A percentile compares a stretch with the other conserved stretches of the same genome.
phyloP scores from a whole-genome alignment of 2,888 invertebrate genomes.

The Lampropteryx suffumata region DNA sequence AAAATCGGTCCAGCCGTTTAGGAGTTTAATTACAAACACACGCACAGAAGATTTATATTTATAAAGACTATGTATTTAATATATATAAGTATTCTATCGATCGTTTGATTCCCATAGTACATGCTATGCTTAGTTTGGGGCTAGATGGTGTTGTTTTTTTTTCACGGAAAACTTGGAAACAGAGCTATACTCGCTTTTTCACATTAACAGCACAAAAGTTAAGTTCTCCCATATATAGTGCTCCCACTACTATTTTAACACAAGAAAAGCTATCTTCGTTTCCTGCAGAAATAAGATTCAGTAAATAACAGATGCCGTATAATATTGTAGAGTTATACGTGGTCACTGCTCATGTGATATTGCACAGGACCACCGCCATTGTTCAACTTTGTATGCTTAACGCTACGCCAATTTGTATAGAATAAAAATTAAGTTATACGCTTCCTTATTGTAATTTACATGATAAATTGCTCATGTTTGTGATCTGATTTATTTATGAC shows the following conservation, averaged over 20 bases:
- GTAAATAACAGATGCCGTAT: conserved; percentile 35
- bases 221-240: too few relatives aligned
- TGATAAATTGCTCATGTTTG: conserved; percentile 32
- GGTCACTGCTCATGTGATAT: conserved; percentile 50
- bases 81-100: too few relatives aligned
- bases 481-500: conserved; percentile 21
- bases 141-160: too few relatives aligned
- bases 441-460: conserved; percentile 56
- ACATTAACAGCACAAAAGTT: conserved; percentile 13
- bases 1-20: too few relatives aligned
- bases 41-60: too few relatives aligned
- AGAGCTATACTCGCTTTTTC: conserved; percentile 3
- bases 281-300: conserved; percentile 56
- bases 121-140: too few relatives aligned
- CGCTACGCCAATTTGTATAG: conserved; percentile 51
- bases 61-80: too few relatives aligned
- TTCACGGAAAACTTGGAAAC: background rate
- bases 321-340: conserved; percentile 43
- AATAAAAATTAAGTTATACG: conserved; percentile 56
- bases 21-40: too few relatives aligned
- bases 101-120: too few relatives aligned
- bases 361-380: conserved; percentile 54
- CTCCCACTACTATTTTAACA: conserved; percentile 72
- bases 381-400: conserved; percentile 57
- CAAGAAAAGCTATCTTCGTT: conserved; percentile 50